Conservation (phyloP, 2,888 invertebrate species). For the Cosmorhoe ocellata region DNA sequence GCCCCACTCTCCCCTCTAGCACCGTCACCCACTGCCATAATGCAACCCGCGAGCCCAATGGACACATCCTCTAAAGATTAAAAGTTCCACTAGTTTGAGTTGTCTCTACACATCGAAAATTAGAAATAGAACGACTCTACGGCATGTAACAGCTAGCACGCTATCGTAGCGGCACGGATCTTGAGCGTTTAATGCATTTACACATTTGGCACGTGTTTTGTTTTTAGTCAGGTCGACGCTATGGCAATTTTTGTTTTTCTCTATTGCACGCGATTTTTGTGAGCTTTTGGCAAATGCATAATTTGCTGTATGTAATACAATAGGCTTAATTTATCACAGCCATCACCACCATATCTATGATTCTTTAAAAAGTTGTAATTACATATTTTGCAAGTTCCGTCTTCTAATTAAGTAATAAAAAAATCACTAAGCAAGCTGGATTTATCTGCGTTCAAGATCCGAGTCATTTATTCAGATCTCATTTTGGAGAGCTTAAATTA, state of each 20-base stretch:
- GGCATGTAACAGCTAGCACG: slow-evolving; percentile 10
- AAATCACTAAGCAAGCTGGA: no score
- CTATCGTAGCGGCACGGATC: slow-evolving; percentile 13
- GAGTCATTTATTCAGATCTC: slow-evolving; percentile 17
- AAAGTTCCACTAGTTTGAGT: slow-evolving; percentile 11
- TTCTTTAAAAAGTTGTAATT: no score
- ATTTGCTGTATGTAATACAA: no score
- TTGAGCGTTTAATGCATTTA: slow-evolving; percentile 10
- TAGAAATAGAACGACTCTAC: slow-evolving; percentile 7
- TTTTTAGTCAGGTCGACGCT: neutral
- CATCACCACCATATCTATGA: no score
- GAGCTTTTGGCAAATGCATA: neutral
- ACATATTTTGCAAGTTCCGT: no score
- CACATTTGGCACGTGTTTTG: neutral
- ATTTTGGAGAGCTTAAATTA: slow-evolving; percentile 5
- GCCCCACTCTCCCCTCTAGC: slow-evolving; percentile 31
- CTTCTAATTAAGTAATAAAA: no score
- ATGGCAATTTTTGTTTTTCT: neutral
- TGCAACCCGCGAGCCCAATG: slow-evolving; percentile 86
- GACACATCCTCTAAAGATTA: slow-evolving; percentile 87
- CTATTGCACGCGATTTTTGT: neutral
- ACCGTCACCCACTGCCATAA: slow-evolving; percentile 24
- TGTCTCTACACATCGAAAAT: slow-evolving; percentile 22
- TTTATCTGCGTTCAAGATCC: slow-evolving; percentile 13
- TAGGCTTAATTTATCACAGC: no score